A percentile compares a stretch with the other conserved stretches of the same genome.
Evolutionary conservation across 2,797 vertebrate genomes (phyloP).

Genomic region (Myiothlypis coronata): DNA sequence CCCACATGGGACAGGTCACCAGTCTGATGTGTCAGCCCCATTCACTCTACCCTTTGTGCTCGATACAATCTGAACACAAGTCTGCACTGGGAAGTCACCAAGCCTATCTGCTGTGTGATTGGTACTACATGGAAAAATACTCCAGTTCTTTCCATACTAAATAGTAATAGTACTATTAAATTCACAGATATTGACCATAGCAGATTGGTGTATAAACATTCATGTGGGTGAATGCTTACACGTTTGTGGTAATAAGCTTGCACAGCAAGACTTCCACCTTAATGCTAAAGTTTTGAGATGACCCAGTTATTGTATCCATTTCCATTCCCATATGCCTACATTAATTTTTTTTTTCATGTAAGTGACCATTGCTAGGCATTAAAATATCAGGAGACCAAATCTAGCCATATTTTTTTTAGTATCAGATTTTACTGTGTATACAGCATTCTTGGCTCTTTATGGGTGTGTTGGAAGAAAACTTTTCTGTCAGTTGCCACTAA

Average conservation of each 20-base stretch:
- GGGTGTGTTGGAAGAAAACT: background rate
- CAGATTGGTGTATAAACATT: background rate
- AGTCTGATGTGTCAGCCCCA: accelerated
- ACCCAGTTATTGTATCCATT: background rate
- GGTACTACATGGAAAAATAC: background rate
- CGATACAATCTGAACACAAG: background rate
- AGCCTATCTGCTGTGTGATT: background rate
- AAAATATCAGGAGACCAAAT: background rate
- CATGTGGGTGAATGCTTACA: background rate
- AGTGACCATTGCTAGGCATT: background rate
- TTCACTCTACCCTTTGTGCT: accelerated
- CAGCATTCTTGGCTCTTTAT: background rate
- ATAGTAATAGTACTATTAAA: background rate
- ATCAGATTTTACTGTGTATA: background rate
- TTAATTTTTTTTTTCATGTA: background rate
- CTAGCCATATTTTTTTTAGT: background rate
- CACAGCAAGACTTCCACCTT: background rate
- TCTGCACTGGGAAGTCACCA: background rate
- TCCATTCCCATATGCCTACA: background rate
- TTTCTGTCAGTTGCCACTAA: background rate
- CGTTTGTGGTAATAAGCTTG: background rate
- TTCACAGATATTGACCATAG: background rate
- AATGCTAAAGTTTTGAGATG: background rate
- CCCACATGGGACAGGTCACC: background rate
- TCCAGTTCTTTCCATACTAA: background rate